Conservation (phyloP, 2,888 invertebrate species). For the Cylindroiulus punctatus region DNA sequence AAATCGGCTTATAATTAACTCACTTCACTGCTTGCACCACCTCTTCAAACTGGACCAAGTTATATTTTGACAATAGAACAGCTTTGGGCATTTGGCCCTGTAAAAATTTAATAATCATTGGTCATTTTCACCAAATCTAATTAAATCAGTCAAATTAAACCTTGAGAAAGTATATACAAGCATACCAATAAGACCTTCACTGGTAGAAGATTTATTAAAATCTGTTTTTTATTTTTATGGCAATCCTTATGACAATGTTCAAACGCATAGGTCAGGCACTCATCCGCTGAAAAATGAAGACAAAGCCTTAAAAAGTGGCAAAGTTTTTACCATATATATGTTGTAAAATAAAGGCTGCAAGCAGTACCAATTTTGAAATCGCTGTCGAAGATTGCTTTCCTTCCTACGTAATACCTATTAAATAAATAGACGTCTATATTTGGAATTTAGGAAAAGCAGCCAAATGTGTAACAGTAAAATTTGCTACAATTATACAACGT, state of each 20-base stretch:
- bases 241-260: constrained; percentile 84
- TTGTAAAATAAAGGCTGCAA: neutral
- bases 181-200: constrained; percentile 89
- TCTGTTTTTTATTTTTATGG: constrained; percentile 87
- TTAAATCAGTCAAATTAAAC: neutral
- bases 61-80: constrained; percentile 84
- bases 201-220: constrained; percentile 93
- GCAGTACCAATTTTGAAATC: constrained; percentile 81
- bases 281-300: constrained; percentile 89
- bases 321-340: neutral
- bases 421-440: constrained; percentile 54
- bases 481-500: neutral
- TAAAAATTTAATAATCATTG: neutral
- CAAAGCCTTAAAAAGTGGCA: constrained; percentile 7
- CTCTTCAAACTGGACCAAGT: constrained; percentile 89
- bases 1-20: constrained; percentile 48
- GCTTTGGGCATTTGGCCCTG: constrained; percentile 91
- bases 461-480: neutral
- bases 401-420: constrained; percentile 88
- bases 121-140: neutral
- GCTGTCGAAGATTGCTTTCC: constrained; percentile 98
- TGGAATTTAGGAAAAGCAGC: neutral
- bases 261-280: constrained; percentile 91
- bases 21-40: constrained; percentile 84
- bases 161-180: constrained; percentile 25